Conservation (phyloP, 2,888 invertebrate genomes). For the Steinernema scapterisci region DNA sequence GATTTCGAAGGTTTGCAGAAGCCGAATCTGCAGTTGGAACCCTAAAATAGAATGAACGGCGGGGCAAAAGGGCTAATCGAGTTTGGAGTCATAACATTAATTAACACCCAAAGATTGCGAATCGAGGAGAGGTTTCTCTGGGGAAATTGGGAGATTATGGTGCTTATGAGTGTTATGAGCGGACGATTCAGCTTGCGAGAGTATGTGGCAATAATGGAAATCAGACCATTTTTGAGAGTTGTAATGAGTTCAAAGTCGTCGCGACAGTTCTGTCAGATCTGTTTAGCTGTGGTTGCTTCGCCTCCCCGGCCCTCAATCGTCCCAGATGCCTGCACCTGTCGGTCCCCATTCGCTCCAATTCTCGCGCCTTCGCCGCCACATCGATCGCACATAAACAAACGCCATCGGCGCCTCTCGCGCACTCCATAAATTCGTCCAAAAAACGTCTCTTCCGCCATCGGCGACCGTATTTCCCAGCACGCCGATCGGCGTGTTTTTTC, state of each 20-base stretch:
- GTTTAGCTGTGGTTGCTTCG: too few species aligned
- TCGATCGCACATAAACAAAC: background rate
- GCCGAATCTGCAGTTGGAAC: background rate
- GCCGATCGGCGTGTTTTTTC: background rate
- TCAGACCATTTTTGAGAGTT: too few species aligned
- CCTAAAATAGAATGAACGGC: background rate
- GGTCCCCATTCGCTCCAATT: background rate
- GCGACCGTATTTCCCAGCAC: conserved; percentile 6
- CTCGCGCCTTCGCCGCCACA: background rate
- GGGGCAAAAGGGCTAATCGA: background rate
- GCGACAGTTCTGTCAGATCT: too few species aligned
- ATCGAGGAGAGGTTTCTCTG: background rate
- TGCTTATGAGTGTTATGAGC: too few species aligned
- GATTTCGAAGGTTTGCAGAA: background rate
- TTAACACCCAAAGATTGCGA: background rate
- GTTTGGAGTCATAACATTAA: background rate
- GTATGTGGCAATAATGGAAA: too few species aligned
- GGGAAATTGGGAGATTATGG: too few species aligned
- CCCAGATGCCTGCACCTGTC: too few species aligned
- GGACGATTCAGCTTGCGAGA: too few species aligned
- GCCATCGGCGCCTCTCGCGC: conserved; percentile 12
- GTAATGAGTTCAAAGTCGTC: too few species aligned
- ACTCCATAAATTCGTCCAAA: conserved; percentile 25
- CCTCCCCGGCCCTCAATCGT: too few species aligned
- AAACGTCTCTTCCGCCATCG: conserved; percentile 15